Conservation (phyloP, 2,888 invertebrate genomes). For the Pristionchus japonicus region DNA sequence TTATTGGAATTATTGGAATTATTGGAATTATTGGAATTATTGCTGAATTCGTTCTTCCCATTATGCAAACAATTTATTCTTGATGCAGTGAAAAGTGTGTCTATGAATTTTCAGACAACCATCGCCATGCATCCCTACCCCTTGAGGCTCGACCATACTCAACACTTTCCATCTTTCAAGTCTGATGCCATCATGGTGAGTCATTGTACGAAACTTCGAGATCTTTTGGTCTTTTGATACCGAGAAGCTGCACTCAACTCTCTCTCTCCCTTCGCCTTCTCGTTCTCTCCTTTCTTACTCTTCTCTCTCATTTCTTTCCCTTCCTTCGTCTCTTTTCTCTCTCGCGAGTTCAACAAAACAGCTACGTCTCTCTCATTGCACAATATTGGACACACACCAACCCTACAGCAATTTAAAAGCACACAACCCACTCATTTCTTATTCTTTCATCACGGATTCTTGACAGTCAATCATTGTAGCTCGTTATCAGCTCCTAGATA, state of each 20-base stretch:
- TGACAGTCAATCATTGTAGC: not conserved
- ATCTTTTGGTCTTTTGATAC: not conserved
- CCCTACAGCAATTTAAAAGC: not conserved
- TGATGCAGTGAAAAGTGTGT: too few species aligned
- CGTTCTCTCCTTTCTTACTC: not conserved
- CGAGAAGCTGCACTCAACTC: not conserved
- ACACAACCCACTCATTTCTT: not conserved
- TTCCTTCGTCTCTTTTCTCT: not conserved
- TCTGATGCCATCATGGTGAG: not conserved
- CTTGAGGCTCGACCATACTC: too few species aligned
- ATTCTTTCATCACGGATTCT: not conserved
- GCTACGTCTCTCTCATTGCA: not conserved
- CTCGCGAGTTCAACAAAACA: not conserved
- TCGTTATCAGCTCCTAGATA: not conserved
- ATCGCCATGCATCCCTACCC: too few species aligned
- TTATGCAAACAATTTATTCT: too few species aligned
- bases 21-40: too few species aligned
- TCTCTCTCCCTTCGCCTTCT: not conserved
- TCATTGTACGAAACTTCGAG: not conserved
- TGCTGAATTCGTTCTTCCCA: too few species aligned
- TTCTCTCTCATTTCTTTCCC: not conserved
- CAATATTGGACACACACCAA: not conserved
- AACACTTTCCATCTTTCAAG: not conserved
- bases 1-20: too few species aligned
- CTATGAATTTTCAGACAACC: too few species aligned